Evolutionary conservation across 2,113 vertebrate genomes (phyloP), one percentile per base, ranked within the genome.

Genomic region (Eclectus roratus): DNA sequence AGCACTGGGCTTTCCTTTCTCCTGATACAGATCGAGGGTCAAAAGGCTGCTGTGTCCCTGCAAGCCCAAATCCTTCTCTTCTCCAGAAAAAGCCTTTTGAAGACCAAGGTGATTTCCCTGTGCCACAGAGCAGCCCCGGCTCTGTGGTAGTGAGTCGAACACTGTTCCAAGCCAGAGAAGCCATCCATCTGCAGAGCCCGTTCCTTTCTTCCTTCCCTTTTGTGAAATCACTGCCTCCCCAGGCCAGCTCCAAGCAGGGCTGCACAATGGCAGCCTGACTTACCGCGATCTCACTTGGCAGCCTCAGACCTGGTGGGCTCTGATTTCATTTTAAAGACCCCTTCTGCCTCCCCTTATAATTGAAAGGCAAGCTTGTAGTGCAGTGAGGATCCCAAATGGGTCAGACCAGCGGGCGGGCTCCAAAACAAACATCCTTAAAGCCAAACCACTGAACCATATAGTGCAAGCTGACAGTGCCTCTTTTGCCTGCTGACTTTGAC

Each of bases 371-470:
- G 78, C 64, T 53, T 33, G 66, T 83, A 65, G 81, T 66, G 53
- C 87, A 85, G 60, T 44, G 25, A 92, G 95, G 92, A 93, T 88
- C 95, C 93, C 70, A 97, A 97, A 94, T 94, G 96, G 97, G 97
- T 95, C 96, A 97, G 96, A 41, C 23, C 55, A 76, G 90, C 91
- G 31, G 27, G 49, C n/a, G 55, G 88, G 82, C 95, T 97, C 96
- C 96, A 96, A 96, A 96, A 91, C 89, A 96, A 97, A 95, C 43
- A 41, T 89, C 53, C 20, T 90, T 88, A 93, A 66, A 10, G 88
- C 94, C 96, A 96, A 96, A 61, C 94, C 97, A 79, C 94, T 96
- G 97, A 97, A 94, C 96, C 96, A 91, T 65, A 60, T 2, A 96
- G 85, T 4, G 61, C 2, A 35, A 96, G 93, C 96, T 97, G 96